Conservation (phyloP, 2,113 vertebrate species). For the Excalfactoria chinensis region DNA sequence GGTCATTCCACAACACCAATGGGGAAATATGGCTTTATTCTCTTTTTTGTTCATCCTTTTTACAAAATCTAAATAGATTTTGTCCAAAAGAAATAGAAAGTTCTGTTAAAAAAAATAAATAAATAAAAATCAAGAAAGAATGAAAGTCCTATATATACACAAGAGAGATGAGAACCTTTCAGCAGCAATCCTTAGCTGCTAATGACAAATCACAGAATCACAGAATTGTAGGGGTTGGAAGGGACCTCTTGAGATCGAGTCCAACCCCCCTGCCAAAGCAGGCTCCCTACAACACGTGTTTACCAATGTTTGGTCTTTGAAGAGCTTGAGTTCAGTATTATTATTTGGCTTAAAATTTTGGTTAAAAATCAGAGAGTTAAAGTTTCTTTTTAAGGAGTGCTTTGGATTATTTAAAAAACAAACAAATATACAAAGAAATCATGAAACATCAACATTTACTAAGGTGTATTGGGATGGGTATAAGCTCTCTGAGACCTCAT, state of each 20-base stretch:
- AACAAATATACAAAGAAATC: not conserved
- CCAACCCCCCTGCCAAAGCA: too few relatives aligned
- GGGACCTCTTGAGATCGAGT: too few relatives aligned
- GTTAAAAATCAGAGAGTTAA: not conserved
- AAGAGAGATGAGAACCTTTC: not conserved
- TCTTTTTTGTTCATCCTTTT: too few relatives aligned
- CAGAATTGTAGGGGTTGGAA: too few relatives aligned
- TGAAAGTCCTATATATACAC: not conserved
- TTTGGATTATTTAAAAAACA: not conserved
- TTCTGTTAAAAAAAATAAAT: not conserved
- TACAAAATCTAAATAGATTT: not conserved
- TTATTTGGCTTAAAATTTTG: not conserved
- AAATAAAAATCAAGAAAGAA: not conserved
- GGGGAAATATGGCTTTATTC: not conserved
- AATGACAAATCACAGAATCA: too few relatives aligned
- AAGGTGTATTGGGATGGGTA: not conserved
- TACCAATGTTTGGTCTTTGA: not conserved
- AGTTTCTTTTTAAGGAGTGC: not conserved
- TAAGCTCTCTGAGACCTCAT: not conserved
- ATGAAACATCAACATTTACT: not conserved
- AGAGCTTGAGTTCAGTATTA: not conserved
- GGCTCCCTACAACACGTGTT: too few relatives aligned
- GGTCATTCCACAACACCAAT: accelerated
- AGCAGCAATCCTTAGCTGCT: not conserved
- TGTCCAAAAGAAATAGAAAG: not conserved